These are phyloP conservation scores for Oxycera nigricornis DNA, from an alignment of 2,888 invertebrate species.

Conservation along the genomic window DNA sequence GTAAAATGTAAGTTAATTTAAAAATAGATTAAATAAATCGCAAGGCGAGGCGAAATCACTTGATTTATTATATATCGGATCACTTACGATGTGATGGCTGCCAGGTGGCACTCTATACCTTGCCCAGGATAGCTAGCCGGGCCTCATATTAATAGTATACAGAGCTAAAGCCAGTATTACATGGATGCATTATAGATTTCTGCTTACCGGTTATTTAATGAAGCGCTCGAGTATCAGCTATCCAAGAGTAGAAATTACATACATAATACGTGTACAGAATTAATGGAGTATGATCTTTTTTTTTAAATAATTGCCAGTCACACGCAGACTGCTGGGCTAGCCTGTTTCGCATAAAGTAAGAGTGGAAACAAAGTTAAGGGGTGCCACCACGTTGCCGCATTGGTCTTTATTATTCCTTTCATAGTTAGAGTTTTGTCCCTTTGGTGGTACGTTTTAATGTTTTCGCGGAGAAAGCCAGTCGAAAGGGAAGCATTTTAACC, in stretches of 20 bases:
- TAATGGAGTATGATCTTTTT: slow-evolving; percentile 34
- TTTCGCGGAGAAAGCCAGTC: too few species aligned
- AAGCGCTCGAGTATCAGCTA: slow-evolving; percentile 36
- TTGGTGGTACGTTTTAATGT: too few species aligned
- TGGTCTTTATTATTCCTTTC: too few species aligned
- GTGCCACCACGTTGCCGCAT: background rate
- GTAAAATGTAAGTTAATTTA: slow-evolving; percentile 37
- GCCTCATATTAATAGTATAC: background rate
- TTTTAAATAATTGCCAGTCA: background rate
- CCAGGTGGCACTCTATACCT: slow-evolving; percentile 24
- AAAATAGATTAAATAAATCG: slow-evolving; percentile 30
- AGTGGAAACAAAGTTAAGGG: background rate
- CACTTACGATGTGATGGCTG: slow-evolving; percentile 14
- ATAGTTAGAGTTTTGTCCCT: too few species aligned
- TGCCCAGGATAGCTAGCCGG: slow-evolving; percentile 27
- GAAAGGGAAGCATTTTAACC: too few species aligned
- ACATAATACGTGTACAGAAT: slow-evolving; percentile 36
- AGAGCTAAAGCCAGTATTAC: background rate
- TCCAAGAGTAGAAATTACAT: slow-evolving; percentile 33
- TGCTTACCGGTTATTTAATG: slow-evolving; percentile 40
- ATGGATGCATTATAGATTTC: slow-evolving; percentile 12
- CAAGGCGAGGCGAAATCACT: slow-evolving; percentile 34
- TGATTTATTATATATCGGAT: slow-evolving; percentile 36
- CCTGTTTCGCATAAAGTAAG: background rate
- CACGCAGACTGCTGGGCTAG: slow-evolving; percentile 15